Evolutionary conservation across 92 coral and sea anemone genomes (phyloP).

Genomic region (Pocillopora meandrina): DNA sequence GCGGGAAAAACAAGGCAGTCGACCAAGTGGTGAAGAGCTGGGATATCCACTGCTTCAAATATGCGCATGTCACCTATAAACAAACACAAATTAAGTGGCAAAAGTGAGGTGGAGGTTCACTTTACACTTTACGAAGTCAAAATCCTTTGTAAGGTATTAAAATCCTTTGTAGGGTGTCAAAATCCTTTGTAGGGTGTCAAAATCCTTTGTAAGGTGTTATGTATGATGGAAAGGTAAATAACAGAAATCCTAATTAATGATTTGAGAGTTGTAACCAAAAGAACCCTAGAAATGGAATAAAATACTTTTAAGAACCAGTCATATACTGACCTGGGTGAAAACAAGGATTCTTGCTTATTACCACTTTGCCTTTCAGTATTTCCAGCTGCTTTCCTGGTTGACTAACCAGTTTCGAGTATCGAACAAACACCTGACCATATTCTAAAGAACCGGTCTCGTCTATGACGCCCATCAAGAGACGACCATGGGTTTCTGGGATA

Average conservation of each 20-base stretch:
- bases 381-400: constrained; percentile 66
- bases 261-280: neutral
- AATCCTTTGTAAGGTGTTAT: too few species aligned
- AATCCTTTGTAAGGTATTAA: too few species aligned
- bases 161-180: too few species aligned
- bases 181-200: too few species aligned
- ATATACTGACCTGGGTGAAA: constrained; percentile 83
- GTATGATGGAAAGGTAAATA: too few species aligned
- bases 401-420: constrained; percentile 70
- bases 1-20: constrained; percentile 96
- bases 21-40: constrained; percentile 76
- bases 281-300: too few species aligned
- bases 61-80: constrained; percentile 88
- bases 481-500: constrained; percentile 86
- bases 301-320: too few species aligned
- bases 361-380: constrained; percentile 79
- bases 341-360: constrained; percentile 92
- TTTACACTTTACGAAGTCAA: neutral
- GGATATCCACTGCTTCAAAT: constrained; percentile 83
- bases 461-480: constrained; percentile 84
- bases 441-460: constrained; percentile 74
- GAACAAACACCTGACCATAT: constrained; percentile 92
- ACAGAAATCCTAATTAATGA: too few species aligned
- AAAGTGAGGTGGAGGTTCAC: neutral
- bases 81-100: neutral